Evolutionary conservation across 2,113 vertebrate genomes (phyloP), one percentile per base, ranked within the genome.

Genomic region (Neomonachus schauinslandi): DNA sequence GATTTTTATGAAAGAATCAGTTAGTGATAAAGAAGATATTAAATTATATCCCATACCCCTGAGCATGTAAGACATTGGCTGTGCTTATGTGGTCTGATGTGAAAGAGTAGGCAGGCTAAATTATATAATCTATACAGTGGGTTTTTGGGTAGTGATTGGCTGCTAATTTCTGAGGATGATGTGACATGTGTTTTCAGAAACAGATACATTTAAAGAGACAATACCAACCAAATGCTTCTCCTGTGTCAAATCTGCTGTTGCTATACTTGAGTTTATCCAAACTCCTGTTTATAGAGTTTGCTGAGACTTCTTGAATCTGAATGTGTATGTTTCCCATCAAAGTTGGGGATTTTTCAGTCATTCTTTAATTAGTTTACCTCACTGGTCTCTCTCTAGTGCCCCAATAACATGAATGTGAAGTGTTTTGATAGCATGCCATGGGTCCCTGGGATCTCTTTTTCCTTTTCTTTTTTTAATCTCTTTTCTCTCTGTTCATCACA

Each of bases 401-500:
- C 26, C 21, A n/a, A 1, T 63, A 67, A 84, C 9, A 36, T 76
- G 79, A 71, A 46, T n/a, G 11, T 19, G 59, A 71, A 81, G 65
- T 67, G 24, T 91, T 79, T 57, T 22, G n/a, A 31, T n/a, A 39
- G 8, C 71, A 18, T 89, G 36, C 36, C 26, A 19, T 1, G 46
- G n/a, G 18, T 55, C 46, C 65, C 42, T 31, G 22, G 18, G 19
- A 87, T 77, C 36, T 92, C 6, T 42, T 59, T 49, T 61, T 10
- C 26, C 4, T 67, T 46, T 21, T 13, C 33, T 18, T 80, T 28
- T 24, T 49, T 10, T 9, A 21, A 65, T 39, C 7, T 85, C 67
- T 72, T 88, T 79, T 74, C 90, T 85, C 31, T 91, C 61, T 97
- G 33, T 77, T 79, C 13, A 96, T 92, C 59, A 86, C 21, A 81